Base-by-base conservation (phyloP, 2,888 invertebrate species). In the Strigamia crassipes region DNA sequence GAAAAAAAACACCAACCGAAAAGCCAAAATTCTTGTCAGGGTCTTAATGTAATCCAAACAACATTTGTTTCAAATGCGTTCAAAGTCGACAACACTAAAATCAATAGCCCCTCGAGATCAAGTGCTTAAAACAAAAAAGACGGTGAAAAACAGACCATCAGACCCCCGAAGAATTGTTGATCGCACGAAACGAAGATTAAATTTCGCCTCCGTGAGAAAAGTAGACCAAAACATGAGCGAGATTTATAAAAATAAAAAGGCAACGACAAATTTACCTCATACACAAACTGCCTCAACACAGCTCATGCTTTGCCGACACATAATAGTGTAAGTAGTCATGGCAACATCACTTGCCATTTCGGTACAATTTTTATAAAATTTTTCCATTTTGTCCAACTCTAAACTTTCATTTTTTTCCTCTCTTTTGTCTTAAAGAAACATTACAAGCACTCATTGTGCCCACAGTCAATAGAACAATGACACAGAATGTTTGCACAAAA, bases 11-110 rank as follows among this genome's bases (percentile, higher is more conserved):
- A 9, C 38, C 6, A 27, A 73, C 27, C 31, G 23, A 13, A 73
- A 73, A 73, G 73, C 73, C 73, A 73, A 73, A 73, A 73, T 73
- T 73, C 73, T 73, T 73, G 73, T 73, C 73, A 73, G 31, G 31
- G 31, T 31, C 73, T 73, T 73, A 73, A 73, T 73, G 73, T 73
- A 73, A 73, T 73, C 73, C 73, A 27, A 21, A 31, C 73, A 27
- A 73, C 73, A 73, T 73, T 73, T 27, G 73, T 73, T 73, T 73
- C 27, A 73, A 31, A 27, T 73, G 38, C 13, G 73, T 73, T 73
- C 73, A 73, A 73, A 73, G 73, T 31, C 23, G 73, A 31, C 23
- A 73, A 73, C 23, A 73, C 31, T 31, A 73, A 73, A 73, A 73
- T 73, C 73, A 73, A 73, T 73, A 73, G 31, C 73, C 23, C 73